Percentiles rank a stretch among this genome's conserved stretches.
Conservation (phyloP, 1,140 invertebrate species). For the Cecropterus lyciades region DNA sequence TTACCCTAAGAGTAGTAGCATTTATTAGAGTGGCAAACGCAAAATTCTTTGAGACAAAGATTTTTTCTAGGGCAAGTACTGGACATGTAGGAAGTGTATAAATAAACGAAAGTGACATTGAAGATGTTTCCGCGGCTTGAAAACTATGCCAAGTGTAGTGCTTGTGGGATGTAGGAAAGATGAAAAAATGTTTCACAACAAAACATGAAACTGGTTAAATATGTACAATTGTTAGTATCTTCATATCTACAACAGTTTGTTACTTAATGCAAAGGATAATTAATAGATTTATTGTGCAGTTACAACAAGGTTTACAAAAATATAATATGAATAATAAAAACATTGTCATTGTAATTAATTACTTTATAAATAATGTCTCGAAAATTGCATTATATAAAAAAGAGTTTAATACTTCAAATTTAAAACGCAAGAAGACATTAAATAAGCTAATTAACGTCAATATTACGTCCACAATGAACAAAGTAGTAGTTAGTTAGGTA, state of each 20-base stretch:
- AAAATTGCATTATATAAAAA: no score
- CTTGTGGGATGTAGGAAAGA: conserved; percentile 24
- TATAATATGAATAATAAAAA: no score
- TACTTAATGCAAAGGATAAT: no score
- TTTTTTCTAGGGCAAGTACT: conserved; percentile 26
- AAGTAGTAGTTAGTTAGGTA: conserved; percentile 20
- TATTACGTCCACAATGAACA: conserved; percentile 5
- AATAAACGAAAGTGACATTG: conserved; percentile 76
- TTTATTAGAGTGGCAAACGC: conserved; percentile 16
- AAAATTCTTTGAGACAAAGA: conserved; percentile 21
- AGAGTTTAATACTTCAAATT: no score
- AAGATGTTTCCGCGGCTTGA: conserved; percentile 65
- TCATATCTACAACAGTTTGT: no score
- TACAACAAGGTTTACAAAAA: no score
- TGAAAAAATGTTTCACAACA: conserved; percentile 25
- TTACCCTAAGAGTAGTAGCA: not conserved
- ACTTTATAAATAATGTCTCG: no score
- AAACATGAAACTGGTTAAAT: not conserved
- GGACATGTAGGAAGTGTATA: conserved; percentile 55
- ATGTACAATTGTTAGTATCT: no score
- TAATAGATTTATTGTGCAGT: no score
- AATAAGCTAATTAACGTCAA: not conserved
- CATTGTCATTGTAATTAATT: no score
- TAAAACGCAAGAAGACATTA: not conserved
- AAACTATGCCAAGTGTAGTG: conserved; percentile 65